Percentiles rank a stretch among this genome's conserved stretches.
Evolutionary conservation across 2,888 invertebrate species (phyloP).

Genomic region (Calliopum simillimum): DNA sequence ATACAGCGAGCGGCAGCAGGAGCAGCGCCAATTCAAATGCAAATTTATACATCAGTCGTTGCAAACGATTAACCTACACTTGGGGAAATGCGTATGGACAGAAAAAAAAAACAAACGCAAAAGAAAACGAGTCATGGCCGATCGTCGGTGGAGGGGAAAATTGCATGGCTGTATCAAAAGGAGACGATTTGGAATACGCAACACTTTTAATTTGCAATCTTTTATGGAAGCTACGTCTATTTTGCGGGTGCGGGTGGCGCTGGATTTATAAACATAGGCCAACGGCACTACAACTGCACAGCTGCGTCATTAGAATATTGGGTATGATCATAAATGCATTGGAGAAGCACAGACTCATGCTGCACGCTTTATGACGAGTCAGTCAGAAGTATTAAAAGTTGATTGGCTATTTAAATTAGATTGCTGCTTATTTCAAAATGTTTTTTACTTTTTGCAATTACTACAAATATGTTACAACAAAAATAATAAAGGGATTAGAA

Average conservation of each 20-base stretch:
- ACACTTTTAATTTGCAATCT: slow-evolving; percentile 6
- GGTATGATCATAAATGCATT: too few relatives aligned
- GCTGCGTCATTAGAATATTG: not conserved
- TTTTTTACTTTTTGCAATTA: too few relatives aligned
- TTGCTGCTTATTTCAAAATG: too few relatives aligned
- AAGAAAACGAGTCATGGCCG: not conserved
- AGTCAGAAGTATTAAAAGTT: too few relatives aligned
- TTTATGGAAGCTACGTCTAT: too few relatives aligned
- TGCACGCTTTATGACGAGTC: too few relatives aligned
- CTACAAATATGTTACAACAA: too few relatives aligned
- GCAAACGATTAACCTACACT: not conserved
- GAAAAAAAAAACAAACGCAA: not conserved
- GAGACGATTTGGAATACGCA: slow-evolving; percentile 1
- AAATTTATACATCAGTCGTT: slow-evolving; percentile 7
- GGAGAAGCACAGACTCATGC: too few relatives aligned
- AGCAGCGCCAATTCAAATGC: slow-evolving; percentile 7
- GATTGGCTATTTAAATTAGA: too few relatives aligned
- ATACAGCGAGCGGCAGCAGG: not conserved
- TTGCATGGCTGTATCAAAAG: not conserved
- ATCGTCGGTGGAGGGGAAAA: slow-evolving; percentile 27
- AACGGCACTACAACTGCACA: not conserved
- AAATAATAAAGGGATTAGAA: too few relatives aligned
- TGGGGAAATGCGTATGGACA: not conserved
- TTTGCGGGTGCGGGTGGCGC: too few relatives aligned
- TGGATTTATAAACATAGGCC: not conserved